These are phyloP conservation scores for Caerostris darwini DNA, from an alignment of 1,140 invertebrate species.

Conservation along the genomic window DNA sequence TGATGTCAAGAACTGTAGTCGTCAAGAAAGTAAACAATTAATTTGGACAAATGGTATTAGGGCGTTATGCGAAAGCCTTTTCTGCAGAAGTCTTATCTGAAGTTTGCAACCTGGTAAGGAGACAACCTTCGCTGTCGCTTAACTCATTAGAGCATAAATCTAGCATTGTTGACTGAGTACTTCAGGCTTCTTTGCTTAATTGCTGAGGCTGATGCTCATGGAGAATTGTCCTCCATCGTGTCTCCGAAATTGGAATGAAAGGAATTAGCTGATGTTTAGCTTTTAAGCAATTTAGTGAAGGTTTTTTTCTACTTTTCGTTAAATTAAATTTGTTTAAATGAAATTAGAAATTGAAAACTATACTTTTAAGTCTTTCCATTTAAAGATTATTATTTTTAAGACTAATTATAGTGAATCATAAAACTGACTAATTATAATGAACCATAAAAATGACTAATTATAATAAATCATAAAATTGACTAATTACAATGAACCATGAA, in stretches of 20 bases:
- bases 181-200: constrained; percentile 17
- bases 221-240: constrained; percentile 6
- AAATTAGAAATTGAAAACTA: too few relatives aligned
- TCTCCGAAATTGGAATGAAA: constrained; percentile 19
- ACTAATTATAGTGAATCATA: too few relatives aligned
- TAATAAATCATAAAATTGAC: too few relatives aligned
- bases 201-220: constrained; percentile 8
- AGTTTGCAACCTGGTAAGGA: constrained; percentile 20
- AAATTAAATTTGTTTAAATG: neutral
- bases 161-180: constrained; percentile 32
- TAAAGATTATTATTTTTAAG: too few relatives aligned
- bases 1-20: neutral
- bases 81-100: constrained; percentile 20
- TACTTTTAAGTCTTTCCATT: too few relatives aligned
- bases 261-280: neutral
- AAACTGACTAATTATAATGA: too few relatives aligned
- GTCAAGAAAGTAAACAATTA: constrained; percentile 49
- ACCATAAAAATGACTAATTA: too few relatives aligned
- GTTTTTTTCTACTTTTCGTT: neutral
- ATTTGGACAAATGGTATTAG: constrained; percentile 28
- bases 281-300: neutral
- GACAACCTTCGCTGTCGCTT: constrained; percentile 40
- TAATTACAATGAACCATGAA: too few relatives aligned
- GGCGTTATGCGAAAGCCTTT: neutral
- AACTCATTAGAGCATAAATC: constrained; percentile 42